Conservation (phyloP, 2,888 invertebrate genomes). For the Arctia plantaginis region DNA sequence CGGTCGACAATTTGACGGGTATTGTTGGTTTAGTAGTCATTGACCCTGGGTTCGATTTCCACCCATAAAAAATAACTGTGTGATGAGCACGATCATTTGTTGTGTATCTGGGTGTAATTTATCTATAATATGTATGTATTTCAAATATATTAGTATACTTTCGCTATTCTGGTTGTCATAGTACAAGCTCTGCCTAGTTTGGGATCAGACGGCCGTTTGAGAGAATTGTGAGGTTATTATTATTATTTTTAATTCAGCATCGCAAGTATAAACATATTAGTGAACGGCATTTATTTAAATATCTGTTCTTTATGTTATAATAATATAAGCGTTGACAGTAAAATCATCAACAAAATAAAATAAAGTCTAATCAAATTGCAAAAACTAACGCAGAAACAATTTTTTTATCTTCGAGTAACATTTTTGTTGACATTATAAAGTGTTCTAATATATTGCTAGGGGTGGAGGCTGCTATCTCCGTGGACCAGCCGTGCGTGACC, state of each 20-base stretch:
- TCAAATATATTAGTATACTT: too few relatives aligned
- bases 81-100: too few relatives aligned
- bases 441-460: constrained; percentile 53
- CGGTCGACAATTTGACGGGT: too few relatives aligned
- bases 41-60: too few relatives aligned
- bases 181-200: too few relatives aligned
- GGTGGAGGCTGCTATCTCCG: constrained; percentile 65
- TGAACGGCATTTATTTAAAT: not conserved
- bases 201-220: too few relatives aligned
- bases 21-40: too few relatives aligned
- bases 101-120: too few relatives aligned
- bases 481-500: constrained; percentile 75
- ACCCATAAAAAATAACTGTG: too few relatives aligned
- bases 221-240: too few relatives aligned
- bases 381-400: constrained; percentile 17
- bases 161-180: too few relatives aligned
- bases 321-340: not conserved
- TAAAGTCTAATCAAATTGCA: not conserved
- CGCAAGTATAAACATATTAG: not conserved
- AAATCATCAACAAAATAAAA: not conserved
- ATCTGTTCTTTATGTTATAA: not conserved
- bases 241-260: not conserved
- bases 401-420: constrained; percentile 36
- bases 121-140: too few relatives aligned
- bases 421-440: constrained; percentile 54